Evolutionary conservation across 2,113 vertebrate genomes (phyloP).

Genomic region (Trematomus loennbergii): DNA sequence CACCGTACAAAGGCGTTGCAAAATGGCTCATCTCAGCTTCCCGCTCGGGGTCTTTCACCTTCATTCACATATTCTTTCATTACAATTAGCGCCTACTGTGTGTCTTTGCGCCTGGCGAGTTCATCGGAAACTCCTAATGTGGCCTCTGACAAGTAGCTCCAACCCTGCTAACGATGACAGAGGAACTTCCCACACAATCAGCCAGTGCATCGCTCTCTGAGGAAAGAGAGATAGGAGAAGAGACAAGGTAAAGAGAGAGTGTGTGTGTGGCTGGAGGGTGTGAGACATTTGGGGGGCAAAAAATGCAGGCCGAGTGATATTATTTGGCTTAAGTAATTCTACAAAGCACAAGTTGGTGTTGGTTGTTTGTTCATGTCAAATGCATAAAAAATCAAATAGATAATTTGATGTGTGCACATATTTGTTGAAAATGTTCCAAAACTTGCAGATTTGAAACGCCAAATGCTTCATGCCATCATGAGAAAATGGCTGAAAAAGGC

Average conservation of each 20-base stretch:
- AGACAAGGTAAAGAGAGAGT: not conserved
- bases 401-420: no score
- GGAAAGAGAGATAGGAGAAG: slow-evolving; percentile 11
- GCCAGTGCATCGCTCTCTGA: slow-evolving; percentile 78
- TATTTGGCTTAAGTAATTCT: slow-evolving; percentile 19
- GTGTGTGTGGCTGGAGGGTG: slow-evolving; percentile 39
- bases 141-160: slow-evolving; percentile 75
- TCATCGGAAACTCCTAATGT: slow-evolving; percentile 78
- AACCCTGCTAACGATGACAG: slow-evolving; percentile 81
- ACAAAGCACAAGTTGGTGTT: slow-evolving; percentile 16
- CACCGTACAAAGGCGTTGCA: not conserved
- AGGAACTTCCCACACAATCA: slow-evolving; percentile 82
- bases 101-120: slow-evolving; percentile 48
- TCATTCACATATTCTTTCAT: not conserved
- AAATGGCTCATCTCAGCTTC: slow-evolving; percentile 1
- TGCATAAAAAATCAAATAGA: no score
- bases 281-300: slow-evolving; percentile 51
- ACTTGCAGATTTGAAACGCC: no score
- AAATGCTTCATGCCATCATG: no score
- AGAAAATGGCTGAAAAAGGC: no score
- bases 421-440: no score
- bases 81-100: not conserved
- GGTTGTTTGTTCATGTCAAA: slow-evolving; percentile 11
- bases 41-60: slow-evolving; percentile 14
- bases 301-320: slow-evolving; percentile 22